These are phyloP conservation scores for Trissolcus brochymenae DNA, from an alignment of 2,888 invertebrate genomes.

Conservation along the genomic window DNA sequence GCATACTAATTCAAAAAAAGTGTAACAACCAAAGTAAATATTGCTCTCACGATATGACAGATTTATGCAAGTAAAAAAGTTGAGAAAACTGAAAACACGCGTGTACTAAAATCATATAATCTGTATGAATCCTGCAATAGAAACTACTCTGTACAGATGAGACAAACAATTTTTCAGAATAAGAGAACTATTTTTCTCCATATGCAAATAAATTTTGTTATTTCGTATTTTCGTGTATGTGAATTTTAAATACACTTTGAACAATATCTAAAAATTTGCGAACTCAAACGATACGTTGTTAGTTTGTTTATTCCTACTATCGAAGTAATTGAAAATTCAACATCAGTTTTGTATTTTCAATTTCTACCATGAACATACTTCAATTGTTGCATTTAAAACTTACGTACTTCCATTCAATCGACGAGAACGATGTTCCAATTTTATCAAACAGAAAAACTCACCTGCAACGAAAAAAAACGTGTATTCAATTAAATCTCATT, in stretches of 20 bases:
- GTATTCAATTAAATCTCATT: not conserved
- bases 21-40: constrained; percentile 8
- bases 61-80: constrained; percentile 9
- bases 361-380: not conserved
- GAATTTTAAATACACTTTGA: too few relatives aligned
- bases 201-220: too few relatives aligned
- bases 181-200: too few relatives aligned
- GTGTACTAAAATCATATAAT: constrained; percentile 1
- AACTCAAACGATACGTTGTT: too few relatives aligned
- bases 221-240: too few relatives aligned
- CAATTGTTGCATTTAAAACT: not conserved
- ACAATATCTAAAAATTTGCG: too few relatives aligned
- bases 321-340: too few relatives aligned
- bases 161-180: not conserved
- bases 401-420: constrained; percentile 1
- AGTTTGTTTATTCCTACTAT: too few relatives aligned
- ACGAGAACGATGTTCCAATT: constrained; percentile 2
- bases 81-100: not conserved
- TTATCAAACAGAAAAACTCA: not conserved
- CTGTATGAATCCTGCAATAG: constrained; percentile 1
- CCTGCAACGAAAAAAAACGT: constrained; percentile 2
- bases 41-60: constrained; percentile 10
- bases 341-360: not conserved
- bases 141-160: not conserved
- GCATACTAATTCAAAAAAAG: constrained; percentile 8